Conservation (phyloP, 2,797 vertebrate species). For the Schizothorax lantsangensis region DNA sequence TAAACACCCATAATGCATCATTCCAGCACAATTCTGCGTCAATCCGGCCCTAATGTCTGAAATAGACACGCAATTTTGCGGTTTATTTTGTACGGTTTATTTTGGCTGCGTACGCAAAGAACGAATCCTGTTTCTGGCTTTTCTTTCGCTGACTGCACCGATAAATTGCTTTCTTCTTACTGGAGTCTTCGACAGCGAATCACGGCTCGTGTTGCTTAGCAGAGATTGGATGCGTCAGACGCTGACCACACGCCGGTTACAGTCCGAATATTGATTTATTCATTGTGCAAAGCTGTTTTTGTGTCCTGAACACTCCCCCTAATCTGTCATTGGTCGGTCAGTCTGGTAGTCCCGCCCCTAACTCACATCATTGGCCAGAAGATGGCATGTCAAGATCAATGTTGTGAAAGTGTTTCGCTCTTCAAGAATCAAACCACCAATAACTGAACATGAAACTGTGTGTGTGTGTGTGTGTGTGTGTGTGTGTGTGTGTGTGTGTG, state of each 20-base stretch:
- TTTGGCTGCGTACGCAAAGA: not conserved
- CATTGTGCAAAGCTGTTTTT: not conserved
- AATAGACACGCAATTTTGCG: slow-evolving; percentile 1
- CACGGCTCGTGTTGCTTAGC: slow-evolving; percentile 8
- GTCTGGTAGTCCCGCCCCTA: not conserved
- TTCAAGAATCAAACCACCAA: not conserved
- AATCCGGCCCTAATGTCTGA: not conserved
- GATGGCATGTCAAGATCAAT: no score
- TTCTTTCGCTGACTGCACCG: not conserved
- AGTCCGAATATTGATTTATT: not conserved
- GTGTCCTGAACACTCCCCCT: not conserved
- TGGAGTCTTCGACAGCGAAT: slow-evolving; percentile 30
- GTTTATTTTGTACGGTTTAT: slow-evolving; percentile 27
- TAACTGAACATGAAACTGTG: not conserved
- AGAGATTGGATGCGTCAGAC: not conserved
- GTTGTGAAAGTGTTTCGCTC: not conserved
- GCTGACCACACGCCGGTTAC: not conserved
- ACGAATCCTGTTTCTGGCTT: slow-evolving; percentile 12
- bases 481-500: no score
- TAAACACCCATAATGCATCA: slow-evolving; percentile 26
- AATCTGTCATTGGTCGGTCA: not conserved
- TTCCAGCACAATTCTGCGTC: not conserved
- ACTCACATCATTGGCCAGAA: not conserved
- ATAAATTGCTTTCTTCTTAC: slow-evolving; percentile 45
- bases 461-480: no score